Evolutionary conservation across 2,113 vertebrate genomes (phyloP), one percentile per base, ranked within the genome.

Genomic region (Numenius arquata): DNA sequence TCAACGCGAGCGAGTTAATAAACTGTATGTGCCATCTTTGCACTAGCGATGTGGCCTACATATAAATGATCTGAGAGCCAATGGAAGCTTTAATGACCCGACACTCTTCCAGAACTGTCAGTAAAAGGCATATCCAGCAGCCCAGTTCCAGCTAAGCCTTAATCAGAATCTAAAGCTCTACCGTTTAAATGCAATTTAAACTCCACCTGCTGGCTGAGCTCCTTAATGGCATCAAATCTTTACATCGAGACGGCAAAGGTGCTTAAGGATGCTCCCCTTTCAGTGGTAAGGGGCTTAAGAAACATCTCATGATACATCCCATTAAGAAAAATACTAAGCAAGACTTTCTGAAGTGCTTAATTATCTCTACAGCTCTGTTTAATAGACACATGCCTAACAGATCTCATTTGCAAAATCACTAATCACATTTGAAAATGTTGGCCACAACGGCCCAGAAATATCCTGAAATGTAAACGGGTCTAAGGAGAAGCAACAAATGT

Each of bases 161-260:
- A 65, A 78, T 36, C 43, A 14, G 53, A 73, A 30, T 16, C 78
- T 30, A 45, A 88, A 93, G 29, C 18, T 68, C 50, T 53, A 17
- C 71, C 43, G 62, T 70, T 85, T 65, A 82, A 88, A 93, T 17
- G 91, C 88, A 77, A 88, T 96, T 93, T 93, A 96, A 96, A 96
- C 96, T 96, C 95, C 97, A 96, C 89, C 97, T 97, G 88, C 96
- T 96, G 97, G 97, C 76, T 93, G 94, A 92, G 85, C 71, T 79
- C 78, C 78, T 93, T 82, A 85, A 94, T 8, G 89, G 71, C 97
- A 96, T 77, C 66, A 14, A 21, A 27, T 50, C 71, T 50, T 17
- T 38, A 41, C 34, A 14, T 8, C 5, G 13, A 55, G 40, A 67
- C 3, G 25, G 47, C 7, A 38, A 85, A 78, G 63, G 65, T 38